Evolutionary conservation across 2,113 vertebrate genomes (phyloP), one percentile per base, ranked within the genome.

Genomic region (Actenoides lindsayi): DNA sequence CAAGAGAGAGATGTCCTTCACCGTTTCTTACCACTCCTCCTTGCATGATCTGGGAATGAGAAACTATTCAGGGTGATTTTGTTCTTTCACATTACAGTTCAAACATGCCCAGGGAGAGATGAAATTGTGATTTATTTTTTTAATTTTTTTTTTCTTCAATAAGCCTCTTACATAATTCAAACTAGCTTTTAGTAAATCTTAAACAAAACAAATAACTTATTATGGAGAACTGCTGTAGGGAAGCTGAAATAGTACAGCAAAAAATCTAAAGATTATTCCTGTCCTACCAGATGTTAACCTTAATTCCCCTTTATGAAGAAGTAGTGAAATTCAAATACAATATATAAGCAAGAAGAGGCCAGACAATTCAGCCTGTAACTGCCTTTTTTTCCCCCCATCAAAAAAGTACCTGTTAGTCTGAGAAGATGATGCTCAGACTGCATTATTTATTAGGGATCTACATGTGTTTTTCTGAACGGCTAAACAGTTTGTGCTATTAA

Each of bases 401-500:
- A 41, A 88, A 54, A 77, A 60, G 13, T 57, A 31, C 18, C 83
- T 2, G 3, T 18, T 42, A 71, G 4, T 14, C 33, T 79, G 69
- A 65, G 44, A 37, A 67, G 60, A 7, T 68, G 77, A n/a, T 67
- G 17, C 15, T 88, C n/a, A 70, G 41, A 30, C 31, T 82, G 46
- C 91, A 88, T 90, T 88, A 88, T 93, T 91, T 83, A 86, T 18
- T 62, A 67, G 31, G n/a, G 50, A 73, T 74, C n/a, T 90, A 56
- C 64, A 39, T 30, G 20, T 54, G 33, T 86, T 88, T n/a, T 85
- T 89, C 50, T 86, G 37, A 83, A 81, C 35, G 77, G 35, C 41
- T 85, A 51, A 83, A 62, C 13, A 53, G 16, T 54, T 94, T 67
- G 28, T 76, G 51, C 20, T 83, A 46, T 76, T 80, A 90, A 80